These are phyloP conservation scores for Indicator maculatus DNA, from an alignment of 2,113 vertebrate genomes.

Conservation along the genomic window DNA sequence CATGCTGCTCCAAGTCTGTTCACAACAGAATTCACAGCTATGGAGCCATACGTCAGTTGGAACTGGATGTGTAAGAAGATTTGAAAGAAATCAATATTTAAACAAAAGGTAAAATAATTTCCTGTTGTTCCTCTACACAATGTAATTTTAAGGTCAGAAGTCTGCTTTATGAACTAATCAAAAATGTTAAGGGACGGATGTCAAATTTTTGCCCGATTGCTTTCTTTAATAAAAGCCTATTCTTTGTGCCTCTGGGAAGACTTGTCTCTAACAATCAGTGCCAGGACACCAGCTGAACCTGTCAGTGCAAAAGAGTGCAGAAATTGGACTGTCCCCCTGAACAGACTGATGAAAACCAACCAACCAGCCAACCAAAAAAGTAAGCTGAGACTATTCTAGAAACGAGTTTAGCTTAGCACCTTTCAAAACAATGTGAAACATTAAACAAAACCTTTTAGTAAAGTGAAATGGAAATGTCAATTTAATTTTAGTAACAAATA, in stretches of 20 bases:
- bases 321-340: background rate
- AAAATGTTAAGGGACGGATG: conserved; percentile 17
- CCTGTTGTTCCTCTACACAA: background rate
- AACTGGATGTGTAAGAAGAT: background rate
- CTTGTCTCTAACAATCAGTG: conserved; percentile 39
- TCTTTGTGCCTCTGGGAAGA: conserved; percentile 37
- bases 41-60: background rate
- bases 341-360: background rate
- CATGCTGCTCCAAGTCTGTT: background rate
- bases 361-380: background rate
- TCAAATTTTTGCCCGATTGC: conserved; percentile 13
- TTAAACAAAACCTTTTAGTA: background rate
- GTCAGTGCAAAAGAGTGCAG: conserved; percentile 17
- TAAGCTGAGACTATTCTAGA: background rate
- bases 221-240: conserved; percentile 31
- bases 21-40: background rate
- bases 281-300: conserved; percentile 25
- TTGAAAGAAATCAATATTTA: background rate
- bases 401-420: background rate
- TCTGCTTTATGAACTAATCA: background rate
- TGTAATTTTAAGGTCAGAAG: background rate
- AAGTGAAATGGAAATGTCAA: background rate
- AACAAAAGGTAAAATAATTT: background rate
- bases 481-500: background rate
- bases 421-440: background rate